phyloP scores from a whole-genome alignment of 2,797 vertebrate genomes.

The Mormyrops attenuatus region DNA sequence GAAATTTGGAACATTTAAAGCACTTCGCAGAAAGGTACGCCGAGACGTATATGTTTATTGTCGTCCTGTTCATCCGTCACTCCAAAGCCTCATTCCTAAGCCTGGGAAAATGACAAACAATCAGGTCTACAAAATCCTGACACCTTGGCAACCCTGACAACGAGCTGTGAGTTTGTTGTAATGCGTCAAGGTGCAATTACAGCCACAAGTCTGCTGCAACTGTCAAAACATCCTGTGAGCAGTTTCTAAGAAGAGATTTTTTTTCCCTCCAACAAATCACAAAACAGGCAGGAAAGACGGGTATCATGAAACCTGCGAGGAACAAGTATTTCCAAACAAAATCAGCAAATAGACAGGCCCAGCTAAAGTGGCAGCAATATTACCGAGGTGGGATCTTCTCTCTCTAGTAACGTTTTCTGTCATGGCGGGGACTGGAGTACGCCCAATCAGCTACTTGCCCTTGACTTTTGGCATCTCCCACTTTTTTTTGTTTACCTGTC shows the following conservation, averaged over 20 bases:
- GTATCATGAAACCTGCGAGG: slow-evolving; percentile 25
- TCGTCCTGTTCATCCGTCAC: slow-evolving; percentile 28
- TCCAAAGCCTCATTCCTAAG: slow-evolving; percentile 14
- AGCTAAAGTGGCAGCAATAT: slow-evolving; percentile 16
- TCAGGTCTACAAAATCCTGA: slow-evolving; percentile 70
- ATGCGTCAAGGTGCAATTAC: slow-evolving; percentile 78
- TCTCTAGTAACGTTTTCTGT: slow-evolving; percentile 3
- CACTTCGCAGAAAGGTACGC: background rate
- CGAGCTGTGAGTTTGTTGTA: slow-evolving; percentile 77
- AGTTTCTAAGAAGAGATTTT: slow-evolving; percentile 59
- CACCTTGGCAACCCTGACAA: slow-evolving; percentile 75
- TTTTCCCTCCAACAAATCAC: slow-evolving; percentile 59
- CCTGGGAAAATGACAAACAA: slow-evolving; percentile 52
- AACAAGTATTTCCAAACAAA: slow-evolving; percentile 17
- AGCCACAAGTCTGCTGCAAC: slow-evolving; percentile 72
- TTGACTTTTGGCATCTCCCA: background rate
- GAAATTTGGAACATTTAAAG: background rate
- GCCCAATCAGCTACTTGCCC: background rate
- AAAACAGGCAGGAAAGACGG: slow-evolving; percentile 45
- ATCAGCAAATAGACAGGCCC: slow-evolving; percentile 13
- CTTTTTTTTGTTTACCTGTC: slow-evolving; percentile 1
- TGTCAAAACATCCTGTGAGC: slow-evolving; percentile 69
- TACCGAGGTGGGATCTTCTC: slow-evolving; percentile 4
- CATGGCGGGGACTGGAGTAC: background rate
- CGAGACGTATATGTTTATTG: slow-evolving; percentile 23